Base-by-base conservation (phyloP, 2,797 vertebrate genomes). In the Menidia menidia region DNA sequence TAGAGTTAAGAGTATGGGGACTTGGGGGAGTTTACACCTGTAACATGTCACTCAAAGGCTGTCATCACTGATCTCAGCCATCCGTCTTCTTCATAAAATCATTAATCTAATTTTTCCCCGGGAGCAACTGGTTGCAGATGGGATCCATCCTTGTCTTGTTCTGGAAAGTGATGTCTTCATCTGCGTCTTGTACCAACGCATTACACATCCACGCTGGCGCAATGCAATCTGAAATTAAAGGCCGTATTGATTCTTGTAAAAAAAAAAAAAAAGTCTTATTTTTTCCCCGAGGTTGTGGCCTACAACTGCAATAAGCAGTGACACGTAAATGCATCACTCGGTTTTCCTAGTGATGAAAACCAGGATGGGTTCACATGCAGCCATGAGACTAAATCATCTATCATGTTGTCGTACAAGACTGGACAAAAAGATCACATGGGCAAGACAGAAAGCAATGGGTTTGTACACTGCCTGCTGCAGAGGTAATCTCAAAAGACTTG, bases 11-110 rank as follows among this genome's bases (percentile, higher is more conserved):
- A 80, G 76, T 89, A 83, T 80, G 8, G 74, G 83, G 82, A 83
- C 73, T 74, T 71, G 68, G 62, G 50, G 75, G 67, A 64, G 53
- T 72, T 61, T 71, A 74, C 94, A 95, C 93, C 93, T 95, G 94
- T 90, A 93, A 91, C 87, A 45, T 86, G 93, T 94, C 94, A 93
- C 86, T 95, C 93, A 93, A 74, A 86, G 72, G 64, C 88, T 94
- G 93, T 94, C 93, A 87, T 80, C 92, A 7, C 77, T 60, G 57
- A 88, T 89, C 83, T 73, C 70, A 57, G 88, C 82, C 91, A 93
- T 95, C 93, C 93, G 93, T 95, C 93, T 94, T 93, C 81, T 89
- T 90, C 56, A 30, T 41, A 88, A 93, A 93, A 88, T 88, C 92
- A 93, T 94, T 94, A 87, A 93, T 94, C 92, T 93, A 77, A 70